Evolutionary conservation across 2,888 invertebrate species (phyloP).

Genomic region (Phengaris arion): DNA sequence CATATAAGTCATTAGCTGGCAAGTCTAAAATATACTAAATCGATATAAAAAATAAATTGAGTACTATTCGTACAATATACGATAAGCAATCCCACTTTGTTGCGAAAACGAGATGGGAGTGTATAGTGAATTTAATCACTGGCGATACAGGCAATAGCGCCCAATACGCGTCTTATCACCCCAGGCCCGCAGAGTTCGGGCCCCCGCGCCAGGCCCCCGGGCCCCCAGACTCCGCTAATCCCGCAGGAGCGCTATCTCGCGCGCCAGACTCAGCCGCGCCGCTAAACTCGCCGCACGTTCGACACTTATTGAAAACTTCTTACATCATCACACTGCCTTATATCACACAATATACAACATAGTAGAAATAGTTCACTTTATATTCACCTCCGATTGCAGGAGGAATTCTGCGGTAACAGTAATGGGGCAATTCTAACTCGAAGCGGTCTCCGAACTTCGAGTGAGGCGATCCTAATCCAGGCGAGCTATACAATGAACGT

Average conservation of each 20-base stretch:
- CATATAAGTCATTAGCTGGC: too few relatives aligned
- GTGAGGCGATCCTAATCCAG: not conserved
- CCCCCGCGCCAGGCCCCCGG: not conserved
- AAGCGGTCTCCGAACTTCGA: not conserved
- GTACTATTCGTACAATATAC: not conserved
- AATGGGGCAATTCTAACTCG: not conserved
- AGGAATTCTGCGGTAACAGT: constrained; percentile 5
- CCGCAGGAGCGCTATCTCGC: constrained; percentile 15
- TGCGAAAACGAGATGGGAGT: not conserved
- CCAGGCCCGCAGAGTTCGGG: not conserved
- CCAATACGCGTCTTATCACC: not conserved
- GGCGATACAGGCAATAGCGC: constrained; percentile 9
- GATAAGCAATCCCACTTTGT: constrained; percentile 5
- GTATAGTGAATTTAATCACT: constrained; percentile 10
- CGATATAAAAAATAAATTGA: not conserved
- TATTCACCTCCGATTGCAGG: not conserved
- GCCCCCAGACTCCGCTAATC: not conserved
- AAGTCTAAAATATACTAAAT: not conserved
- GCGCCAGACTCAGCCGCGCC: constrained; percentile 2
- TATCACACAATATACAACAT: not conserved
- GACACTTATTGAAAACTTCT: constrained; percentile 1
- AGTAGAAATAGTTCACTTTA: not conserved
- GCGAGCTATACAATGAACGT: not conserved
- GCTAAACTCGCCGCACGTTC: not conserved
- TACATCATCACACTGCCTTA: not conserved